Percentiles rank a stretch among this genome's conserved stretches.
Conservation (phyloP, 2,113 vertebrate genomes). For the Perccottus glenii region DNA sequence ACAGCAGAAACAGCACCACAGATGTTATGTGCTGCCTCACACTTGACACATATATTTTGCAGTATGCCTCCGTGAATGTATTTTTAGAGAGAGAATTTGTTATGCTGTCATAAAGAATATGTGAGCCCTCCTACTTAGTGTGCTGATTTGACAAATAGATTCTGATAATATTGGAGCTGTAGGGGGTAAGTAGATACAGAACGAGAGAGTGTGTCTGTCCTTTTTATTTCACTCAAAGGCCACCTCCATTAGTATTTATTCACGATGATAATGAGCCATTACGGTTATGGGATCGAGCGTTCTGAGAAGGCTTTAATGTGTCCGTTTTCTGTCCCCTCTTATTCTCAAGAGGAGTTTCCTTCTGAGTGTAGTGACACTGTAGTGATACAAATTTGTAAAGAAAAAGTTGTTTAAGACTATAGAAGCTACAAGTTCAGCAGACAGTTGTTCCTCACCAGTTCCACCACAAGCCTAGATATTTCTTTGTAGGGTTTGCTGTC, state of each 20-base stretch:
- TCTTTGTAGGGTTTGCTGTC: too few relatives aligned
- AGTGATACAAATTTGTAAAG: too few relatives aligned
- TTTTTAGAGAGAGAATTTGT: slow-evolving; percentile 61
- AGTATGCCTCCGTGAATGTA: slow-evolving; percentile 44
- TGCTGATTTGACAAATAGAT: slow-evolving; percentile 66
- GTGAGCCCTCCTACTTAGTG: slow-evolving; percentile 34
- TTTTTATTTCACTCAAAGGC: slow-evolving; percentile 39
- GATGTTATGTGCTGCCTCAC: slow-evolving; percentile 41
- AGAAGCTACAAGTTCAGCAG: too few relatives aligned
- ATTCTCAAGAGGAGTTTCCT: too few relatives aligned
- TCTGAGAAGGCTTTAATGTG: slow-evolving; percentile 22
- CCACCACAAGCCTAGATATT: too few relatives aligned
- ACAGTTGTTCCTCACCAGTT: too few relatives aligned
- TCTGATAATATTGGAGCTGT: slow-evolving; percentile 52
- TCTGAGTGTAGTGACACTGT: too few relatives aligned
- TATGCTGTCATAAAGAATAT: slow-evolving; percentile 41
- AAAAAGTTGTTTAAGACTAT: too few relatives aligned
- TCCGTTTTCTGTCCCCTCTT: slow-evolving; percentile 17
- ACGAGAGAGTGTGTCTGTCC: not conserved
- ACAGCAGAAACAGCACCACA: slow-evolving; percentile 22
- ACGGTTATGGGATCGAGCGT: slow-evolving; percentile 33
- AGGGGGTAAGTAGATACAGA: slow-evolving; percentile 42
- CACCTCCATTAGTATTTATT: slow-evolving; percentile 52
- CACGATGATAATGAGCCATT: slow-evolving; percentile 34
- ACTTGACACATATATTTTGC: slow-evolving; percentile 46